Percentiles rank a stretch among this genome's conserved stretches.
Evolutionary conservation across 2,888 invertebrate genomes (phyloP).

Genomic region (Brenthis hecate): DNA sequence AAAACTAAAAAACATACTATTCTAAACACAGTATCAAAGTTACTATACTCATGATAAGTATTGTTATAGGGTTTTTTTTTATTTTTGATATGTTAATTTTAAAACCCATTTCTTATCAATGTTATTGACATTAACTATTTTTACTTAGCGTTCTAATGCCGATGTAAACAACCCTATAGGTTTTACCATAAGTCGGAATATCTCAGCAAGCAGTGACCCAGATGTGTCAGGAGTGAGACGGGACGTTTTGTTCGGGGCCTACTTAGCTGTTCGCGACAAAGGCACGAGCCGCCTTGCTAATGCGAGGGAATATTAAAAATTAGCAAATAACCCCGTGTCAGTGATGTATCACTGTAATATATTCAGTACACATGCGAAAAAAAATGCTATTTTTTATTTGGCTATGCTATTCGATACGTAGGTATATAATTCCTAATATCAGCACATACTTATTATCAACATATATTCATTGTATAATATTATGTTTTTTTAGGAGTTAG

Average conservation of each 20-base stretch:
- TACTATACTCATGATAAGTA: no score
- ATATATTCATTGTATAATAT: no score
- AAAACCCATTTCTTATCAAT: no score
- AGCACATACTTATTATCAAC: no score
- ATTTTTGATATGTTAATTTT: no score
- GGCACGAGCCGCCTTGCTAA: constrained; percentile 21
- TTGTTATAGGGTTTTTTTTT: no score
- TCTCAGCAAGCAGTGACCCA: constrained; percentile 47
- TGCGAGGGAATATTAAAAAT: constrained; percentile 25
- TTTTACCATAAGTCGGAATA: constrained; percentile 31
- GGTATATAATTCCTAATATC: no score
- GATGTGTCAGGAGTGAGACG: constrained; percentile 45
- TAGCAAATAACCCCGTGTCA: constrained; percentile 8
- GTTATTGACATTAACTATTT: neutral
- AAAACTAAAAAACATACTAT: no score
- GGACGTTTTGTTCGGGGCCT: constrained; percentile 45
- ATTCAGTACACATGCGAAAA: neutral
- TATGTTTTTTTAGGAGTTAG: no score
- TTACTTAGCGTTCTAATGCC: neutral
- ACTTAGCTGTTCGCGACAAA: constrained; percentile 42
- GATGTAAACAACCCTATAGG: constrained; percentile 14
- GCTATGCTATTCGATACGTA: no score
- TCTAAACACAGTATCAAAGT: no score
- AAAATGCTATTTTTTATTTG: neutral
- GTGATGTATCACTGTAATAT: constrained; percentile 15